A percentile compares a stretch with the other conserved stretches of the same genome.
phyloP scores from a whole-genome alignment of 2,113 vertebrate genomes.

The Cairina moschata region DNA sequence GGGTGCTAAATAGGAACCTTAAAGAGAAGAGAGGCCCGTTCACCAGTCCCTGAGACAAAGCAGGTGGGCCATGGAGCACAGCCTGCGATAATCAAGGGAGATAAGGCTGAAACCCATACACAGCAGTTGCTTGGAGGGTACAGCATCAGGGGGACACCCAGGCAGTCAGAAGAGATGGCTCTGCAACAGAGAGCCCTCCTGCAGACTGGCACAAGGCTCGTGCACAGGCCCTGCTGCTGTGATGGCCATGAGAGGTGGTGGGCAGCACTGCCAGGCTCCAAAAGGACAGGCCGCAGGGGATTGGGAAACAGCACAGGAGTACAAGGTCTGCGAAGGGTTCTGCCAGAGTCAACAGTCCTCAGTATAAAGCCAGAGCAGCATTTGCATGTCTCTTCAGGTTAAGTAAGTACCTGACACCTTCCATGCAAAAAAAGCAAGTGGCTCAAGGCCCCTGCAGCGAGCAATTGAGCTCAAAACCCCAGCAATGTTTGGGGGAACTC shows the following conservation, averaged over 20 bases:
- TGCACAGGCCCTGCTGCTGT: not conserved
- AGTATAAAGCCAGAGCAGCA: not conserved
- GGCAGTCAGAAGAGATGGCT: not conserved
- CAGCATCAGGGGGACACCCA: not conserved
- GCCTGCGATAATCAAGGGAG: not conserved
- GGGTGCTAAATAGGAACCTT: not conserved
- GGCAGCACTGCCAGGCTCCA: not conserved
- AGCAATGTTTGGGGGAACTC: not conserved
- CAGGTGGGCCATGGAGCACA: not conserved
- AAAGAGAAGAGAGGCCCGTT: not conserved
- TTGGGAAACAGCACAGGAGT: not conserved
- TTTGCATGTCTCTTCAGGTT: not conserved
- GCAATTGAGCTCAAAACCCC: not conserved
- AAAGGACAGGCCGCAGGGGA: not conserved
- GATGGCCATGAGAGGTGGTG: not conserved
- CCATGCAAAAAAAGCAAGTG: not conserved
- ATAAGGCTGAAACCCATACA: not conserved
- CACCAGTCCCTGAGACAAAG: not conserved
- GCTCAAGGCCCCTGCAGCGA: not conserved
- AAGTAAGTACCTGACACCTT: not conserved
- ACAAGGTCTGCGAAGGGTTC: constrained; percentile 6
- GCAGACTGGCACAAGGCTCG: not conserved
- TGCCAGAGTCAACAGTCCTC: constrained; percentile 32
- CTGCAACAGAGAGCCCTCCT: not conserved
- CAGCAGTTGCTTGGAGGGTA: not conserved